Conservation (phyloP, 2,797 vertebrate genomes). For the Muscicapa comitata region DNA sequence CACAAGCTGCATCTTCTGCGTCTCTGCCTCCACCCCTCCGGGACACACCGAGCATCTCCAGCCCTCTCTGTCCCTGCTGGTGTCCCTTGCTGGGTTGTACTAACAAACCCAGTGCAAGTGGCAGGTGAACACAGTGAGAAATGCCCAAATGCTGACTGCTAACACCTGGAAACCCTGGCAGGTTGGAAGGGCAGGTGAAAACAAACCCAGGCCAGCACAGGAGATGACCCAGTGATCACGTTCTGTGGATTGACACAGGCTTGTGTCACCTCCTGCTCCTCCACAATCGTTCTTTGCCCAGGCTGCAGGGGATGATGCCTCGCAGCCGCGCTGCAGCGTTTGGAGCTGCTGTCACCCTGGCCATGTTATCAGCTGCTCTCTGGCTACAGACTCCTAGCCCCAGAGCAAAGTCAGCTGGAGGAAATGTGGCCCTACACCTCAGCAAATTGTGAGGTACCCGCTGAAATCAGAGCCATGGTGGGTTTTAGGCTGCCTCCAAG, state of each 20-base stretch:
- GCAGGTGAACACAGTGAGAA: neutral
- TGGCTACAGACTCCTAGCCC: neutral
- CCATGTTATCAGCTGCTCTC: neutral
- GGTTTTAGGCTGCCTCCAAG: neutral
- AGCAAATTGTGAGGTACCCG: accelerated
- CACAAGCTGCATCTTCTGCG: neutral
- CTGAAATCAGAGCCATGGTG: neutral
- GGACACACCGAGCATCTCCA: accelerated
- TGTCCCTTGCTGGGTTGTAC: neutral
- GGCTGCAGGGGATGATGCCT: neutral
- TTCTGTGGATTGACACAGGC: neutral
- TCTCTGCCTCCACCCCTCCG: neutral
- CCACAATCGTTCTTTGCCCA: neutral
- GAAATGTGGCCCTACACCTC: neutral
- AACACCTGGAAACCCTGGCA: neutral
- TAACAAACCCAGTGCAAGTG: accelerated
- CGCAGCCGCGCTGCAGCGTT: accelerated
- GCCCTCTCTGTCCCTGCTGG: neutral
- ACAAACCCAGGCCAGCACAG: neutral
- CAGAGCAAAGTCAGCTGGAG: neutral
- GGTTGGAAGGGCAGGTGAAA: neutral
- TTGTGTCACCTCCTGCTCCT: neutral
- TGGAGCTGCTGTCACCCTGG: neutral
- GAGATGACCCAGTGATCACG: too few relatives aligned
- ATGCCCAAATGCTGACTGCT: neutral